Conservation (phyloP, 1,140 invertebrate species). For the Scaptomyza graminum region DNA sequence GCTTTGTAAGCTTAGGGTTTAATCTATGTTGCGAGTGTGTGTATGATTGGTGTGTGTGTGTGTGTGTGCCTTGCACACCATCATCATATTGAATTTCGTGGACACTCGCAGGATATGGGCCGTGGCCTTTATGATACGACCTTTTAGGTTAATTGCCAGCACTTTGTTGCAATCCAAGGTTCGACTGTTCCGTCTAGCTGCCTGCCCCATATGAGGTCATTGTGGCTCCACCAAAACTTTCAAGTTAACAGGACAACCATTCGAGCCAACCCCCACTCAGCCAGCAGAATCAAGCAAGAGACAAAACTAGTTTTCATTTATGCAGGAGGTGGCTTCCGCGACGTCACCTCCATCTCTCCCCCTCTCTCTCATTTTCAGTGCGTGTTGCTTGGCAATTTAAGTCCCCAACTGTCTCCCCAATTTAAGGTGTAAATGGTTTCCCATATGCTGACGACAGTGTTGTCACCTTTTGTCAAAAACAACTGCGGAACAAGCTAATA, state of each 20-base stretch:
- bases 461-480: background rate
- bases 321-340: conserved; percentile 32
- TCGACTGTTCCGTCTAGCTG: conserved; percentile 20
- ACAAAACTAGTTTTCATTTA: conserved; percentile 64
- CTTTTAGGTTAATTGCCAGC: conserved; percentile 74
- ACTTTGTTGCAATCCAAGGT: background rate
- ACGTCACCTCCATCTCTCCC: background rate
- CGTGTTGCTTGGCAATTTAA: conserved; percentile 63
- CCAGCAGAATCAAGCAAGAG: conserved; percentile 48
- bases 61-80: background rate
- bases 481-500: background rate
- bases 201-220: conserved; percentile 67
- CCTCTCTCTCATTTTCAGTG: conserved; percentile 31
- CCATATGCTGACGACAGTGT: background rate
- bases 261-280: background rate
- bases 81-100: conserved; percentile 59
- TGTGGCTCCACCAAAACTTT: conserved; percentile 36
- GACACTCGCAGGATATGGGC: background rate
- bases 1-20: background rate
- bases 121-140: conserved; percentile 52
- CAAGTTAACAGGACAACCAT: no score
- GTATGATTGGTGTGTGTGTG: no score
- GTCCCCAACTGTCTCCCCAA: conserved; percentile 9
- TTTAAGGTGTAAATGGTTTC: background rate
- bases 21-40: conserved; percentile 16